A percentile compares a stretch with the other conserved stretches of the same genome.
phyloP scores from a whole-genome alignment of 1,140 invertebrate species.

The Lordiphosa mommai region DNA sequence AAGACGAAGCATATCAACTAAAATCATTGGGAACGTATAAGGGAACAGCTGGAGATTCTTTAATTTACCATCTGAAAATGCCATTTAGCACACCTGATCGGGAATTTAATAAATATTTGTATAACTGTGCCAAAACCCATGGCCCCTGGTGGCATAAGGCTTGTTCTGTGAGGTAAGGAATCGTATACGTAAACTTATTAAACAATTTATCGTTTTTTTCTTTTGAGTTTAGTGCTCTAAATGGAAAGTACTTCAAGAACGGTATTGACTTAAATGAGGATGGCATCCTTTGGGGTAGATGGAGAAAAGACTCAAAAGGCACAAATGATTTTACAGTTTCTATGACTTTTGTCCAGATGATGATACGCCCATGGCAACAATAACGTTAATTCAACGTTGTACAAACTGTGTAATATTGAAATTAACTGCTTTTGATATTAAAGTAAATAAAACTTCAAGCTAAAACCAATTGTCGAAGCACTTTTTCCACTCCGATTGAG shows the following conservation, averaged over 20 bases:
- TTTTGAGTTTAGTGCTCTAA: neutral
- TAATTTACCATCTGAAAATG: constrained; percentile 84
- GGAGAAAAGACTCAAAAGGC: neutral
- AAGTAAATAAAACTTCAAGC: no score
- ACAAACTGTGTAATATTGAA: no score
- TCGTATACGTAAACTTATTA: neutral
- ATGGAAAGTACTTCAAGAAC: constrained; percentile 9
- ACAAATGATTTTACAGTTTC: neutral
- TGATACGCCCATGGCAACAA: neutral
- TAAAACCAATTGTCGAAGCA: no score
- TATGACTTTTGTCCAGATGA: constrained; percentile 12
- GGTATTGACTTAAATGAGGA: neutral
- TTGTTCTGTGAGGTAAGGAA: constrained; percentile 20
- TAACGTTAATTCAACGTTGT: neutral
- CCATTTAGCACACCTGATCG: constrained; percentile 85
- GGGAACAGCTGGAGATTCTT: constrained; percentile 84
- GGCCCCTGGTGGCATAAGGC: constrained; percentile 84
- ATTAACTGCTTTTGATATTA: no score
- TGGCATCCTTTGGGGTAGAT: constrained; percentile 1
- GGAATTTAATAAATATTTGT: constrained; percentile 83
- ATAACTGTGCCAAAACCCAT: constrained; percentile 83
- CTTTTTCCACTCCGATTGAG: no score
- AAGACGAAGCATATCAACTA: constrained; percentile 84
- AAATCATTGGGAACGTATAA: constrained; percentile 83
- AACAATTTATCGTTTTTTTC: neutral